Base-by-base conservation (phyloP, 2,113 vertebrate genomes). In the Pygoscelis antarcticus region DNA sequence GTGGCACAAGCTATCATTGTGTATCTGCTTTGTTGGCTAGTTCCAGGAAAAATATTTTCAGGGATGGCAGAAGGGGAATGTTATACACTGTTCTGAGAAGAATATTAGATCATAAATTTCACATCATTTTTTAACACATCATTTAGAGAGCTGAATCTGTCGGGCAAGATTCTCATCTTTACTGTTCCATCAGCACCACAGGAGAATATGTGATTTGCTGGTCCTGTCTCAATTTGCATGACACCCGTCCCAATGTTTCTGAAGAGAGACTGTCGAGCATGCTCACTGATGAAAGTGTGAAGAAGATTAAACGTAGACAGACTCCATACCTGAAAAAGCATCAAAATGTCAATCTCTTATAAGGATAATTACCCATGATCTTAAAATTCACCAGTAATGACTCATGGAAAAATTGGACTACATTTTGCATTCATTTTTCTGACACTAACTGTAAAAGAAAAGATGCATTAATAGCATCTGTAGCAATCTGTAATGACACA, bases 171-270 rank as follows among this genome's bases (percentile, higher is more conserved):
- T 90, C 99, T 98, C 99, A 99, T 99, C 97, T 99, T 99, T 98
- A 99, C 99, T 96, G 99, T 99, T 79, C 99, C 99, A 96, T 99
- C 99, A 34, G 99, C 99, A 77, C 99, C 99, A 96, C 99, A 99
- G 60, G 99, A 99, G 96, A 99, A 99, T 95, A 99, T 97, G 96
- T 99, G 99, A 97, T 99, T 99, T 97, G 98, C 96, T 60, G 99
- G 99, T 42, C 99, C 99, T 87, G 98, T 98, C 96, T 99, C 99
- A 66, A 99, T 98, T 96, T 99, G 99, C 99, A 99, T 99, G 90
- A 99, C 99, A 52, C 99, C 99, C 0, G 99, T 99, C 95, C 99
- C 99, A 54, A 99, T 99, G 98, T 99, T 99, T 94, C 99, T 98
- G 98, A 99, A 99, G 96, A 99, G 98, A 71, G 99, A 99, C 95